Percentiles rank a stretch among this genome's conserved stretches.
These are phyloP conservation scores for Magallana ariakensis DNA, from an alignment of 1,140 invertebrate species.

Conservation along the genomic window DNA sequence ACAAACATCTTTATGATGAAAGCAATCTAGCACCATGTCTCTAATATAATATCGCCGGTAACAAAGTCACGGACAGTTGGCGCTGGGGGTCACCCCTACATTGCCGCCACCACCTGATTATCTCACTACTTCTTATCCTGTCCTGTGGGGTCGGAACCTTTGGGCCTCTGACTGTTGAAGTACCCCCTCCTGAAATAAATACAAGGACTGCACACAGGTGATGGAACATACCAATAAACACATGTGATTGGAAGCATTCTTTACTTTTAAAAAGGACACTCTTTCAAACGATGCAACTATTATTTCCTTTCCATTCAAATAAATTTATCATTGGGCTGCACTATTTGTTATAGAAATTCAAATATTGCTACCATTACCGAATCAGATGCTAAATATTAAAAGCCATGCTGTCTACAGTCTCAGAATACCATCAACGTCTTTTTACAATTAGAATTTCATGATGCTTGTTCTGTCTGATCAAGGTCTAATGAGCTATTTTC, in stretches of 20 bases:
- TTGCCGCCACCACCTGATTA: background rate
- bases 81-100: background rate
- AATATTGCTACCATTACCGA: background rate
- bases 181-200: constrained; percentile 44
- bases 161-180: constrained; percentile 45
- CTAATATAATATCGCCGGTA: background rate
- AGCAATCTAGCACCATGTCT: background rate
- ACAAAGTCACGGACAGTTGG: background rate
- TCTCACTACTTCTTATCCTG: constrained; percentile 32
- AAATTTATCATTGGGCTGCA: too few species aligned
- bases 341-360: background rate
- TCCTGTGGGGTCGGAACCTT: constrained; percentile 42
- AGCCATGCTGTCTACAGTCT: background rate
- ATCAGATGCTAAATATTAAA: background rate
- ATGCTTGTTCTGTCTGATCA: too few species aligned
- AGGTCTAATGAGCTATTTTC: too few species aligned
- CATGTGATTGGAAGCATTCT: background rate
- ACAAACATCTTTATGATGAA: background rate
- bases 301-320: too few species aligned
- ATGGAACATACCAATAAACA: background rate
- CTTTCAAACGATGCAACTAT: too few species aligned
- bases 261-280: too few species aligned
- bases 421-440: constrained; percentile 16
- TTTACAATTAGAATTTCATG: too few species aligned
- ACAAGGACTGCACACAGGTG: constrained; percentile 7